Evolutionary conservation across 2,888 invertebrate species (phyloP), one percentile per base, ranked within the genome.

Genomic region (Oxycera nigricornis): DNA sequence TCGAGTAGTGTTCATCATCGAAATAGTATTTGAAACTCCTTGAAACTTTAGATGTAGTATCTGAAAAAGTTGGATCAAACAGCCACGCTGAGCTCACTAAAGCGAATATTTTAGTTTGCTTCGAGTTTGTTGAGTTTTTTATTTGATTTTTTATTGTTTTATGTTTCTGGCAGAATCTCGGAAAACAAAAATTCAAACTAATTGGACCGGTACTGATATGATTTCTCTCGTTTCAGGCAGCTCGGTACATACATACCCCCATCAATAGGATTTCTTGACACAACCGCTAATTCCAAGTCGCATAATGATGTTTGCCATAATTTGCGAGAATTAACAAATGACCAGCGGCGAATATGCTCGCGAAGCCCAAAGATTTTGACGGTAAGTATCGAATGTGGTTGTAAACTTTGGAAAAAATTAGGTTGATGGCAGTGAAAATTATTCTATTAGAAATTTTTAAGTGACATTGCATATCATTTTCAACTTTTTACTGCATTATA

Each of bases 281-380:
- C 76, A 72, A 72, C 35, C 31, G 74, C 73, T 52, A 46, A 46
- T 22, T 35, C 74, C 24, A 76, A 76, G 30, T 75, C 68, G 41
- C 78, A 77, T 52, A 62, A 72, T 14, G 78, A 78, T 22, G 74
- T 78, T 28, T 78, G 78, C 61, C 76, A 77, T 61, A 76, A 73
- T 75, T 76, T 75, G 41, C 61, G 68, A 7, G 76, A 78, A 26
- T 73, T 78, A 46, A 76, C 78, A 52, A 72, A 72, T 50, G 78
- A 78, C 22, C 78, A 78, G 70, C 65, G 74, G 52, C 57, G 75
- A 30, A 77, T 78, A 41, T 78, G 78, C 65, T 17, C 75, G 50
- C 72, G 77, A 52, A 76, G 77, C 74, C 78, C 76, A 75, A 65
- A 74, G 26, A 75, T 77, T 46, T 70, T 78, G n/a, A 72, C 74